phyloP scores from a whole-genome alignment of 1,140 invertebrate species.

The Oncopodura yosiiana region DNA sequence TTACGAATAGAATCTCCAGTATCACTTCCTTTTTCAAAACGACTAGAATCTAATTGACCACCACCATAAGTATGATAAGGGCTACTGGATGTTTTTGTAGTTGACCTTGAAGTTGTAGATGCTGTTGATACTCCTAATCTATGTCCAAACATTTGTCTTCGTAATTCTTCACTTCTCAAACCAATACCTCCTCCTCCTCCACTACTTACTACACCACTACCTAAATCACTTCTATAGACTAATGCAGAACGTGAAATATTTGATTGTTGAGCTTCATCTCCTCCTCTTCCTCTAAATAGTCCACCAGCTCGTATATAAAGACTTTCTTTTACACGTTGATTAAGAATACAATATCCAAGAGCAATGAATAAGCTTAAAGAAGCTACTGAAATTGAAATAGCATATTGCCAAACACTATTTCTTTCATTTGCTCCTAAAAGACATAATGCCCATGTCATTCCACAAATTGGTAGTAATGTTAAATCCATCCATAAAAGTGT shows the following conservation, averaged over 20 bases:
- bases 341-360: conserved; percentile 72
- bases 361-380: conserved; percentile 66
- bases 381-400: conserved; percentile 58
- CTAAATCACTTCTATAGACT: conserved; percentile 65
- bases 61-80: conserved; percentile 50
- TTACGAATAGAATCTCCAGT: conserved; percentile 27
- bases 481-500: conserved; percentile 75
- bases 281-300: conserved; percentile 40
- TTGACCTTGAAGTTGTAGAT: conserved; percentile 84
- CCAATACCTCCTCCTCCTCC: no score
- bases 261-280: conserved; percentile 19
- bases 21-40: conserved; percentile 21
- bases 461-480: conserved; percentile 63
- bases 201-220: no score
- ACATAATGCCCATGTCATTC: conserved; percentile 67
- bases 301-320: conserved; percentile 43
- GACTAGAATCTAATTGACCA: background rate
- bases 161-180: conserved; percentile 37
- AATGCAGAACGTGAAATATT: conserved; percentile 66
- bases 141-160: conserved; percentile 45
- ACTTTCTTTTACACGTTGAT: conserved; percentile 62
- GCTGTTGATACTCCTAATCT: conserved; percentile 88
- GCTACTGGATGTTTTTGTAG: conserved; percentile 85
- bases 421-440: conserved; percentile 69
- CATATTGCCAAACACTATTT: conserved; percentile 57